Conservation (phyloP, 1,140 invertebrate species). For the Cyclargus thomasi region DNA sequence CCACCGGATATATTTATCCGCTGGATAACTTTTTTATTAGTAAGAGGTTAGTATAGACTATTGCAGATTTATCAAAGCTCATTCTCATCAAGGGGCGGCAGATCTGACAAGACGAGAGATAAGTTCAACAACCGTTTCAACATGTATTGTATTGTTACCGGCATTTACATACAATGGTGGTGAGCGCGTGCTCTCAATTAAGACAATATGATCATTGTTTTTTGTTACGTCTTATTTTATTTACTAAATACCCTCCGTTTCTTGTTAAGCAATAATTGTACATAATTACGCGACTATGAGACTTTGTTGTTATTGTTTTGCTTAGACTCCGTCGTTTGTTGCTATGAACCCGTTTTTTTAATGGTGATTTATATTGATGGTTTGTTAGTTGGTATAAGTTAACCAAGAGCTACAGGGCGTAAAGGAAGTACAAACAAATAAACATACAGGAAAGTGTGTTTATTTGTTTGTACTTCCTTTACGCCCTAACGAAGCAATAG, state of each 20-base stretch:
- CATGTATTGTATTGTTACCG: constrained; percentile 16
- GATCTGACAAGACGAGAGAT: background rate
- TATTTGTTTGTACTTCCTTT: too few species aligned
- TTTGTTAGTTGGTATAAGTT: too few species aligned
- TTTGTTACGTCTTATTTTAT: constrained; percentile 40
- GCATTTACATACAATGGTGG: constrained; percentile 59
- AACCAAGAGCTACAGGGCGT: too few species aligned
- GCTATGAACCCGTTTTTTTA: background rate
- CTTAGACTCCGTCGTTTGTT: background rate
- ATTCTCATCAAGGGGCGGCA: too few species aligned
- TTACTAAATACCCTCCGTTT: background rate
- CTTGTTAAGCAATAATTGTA: constrained; percentile 20
- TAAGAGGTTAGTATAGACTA: too few species aligned
- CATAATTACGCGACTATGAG: background rate
- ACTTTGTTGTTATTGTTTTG: background rate
- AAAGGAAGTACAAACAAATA: too few species aligned
- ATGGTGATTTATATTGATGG: too few species aligned
- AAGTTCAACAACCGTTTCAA: background rate
- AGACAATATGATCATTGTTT: constrained; percentile 58
- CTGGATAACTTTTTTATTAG: too few species aligned
- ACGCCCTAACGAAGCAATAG: too few species aligned
- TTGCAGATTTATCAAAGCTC: too few species aligned
- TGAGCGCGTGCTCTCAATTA: constrained; percentile 55
- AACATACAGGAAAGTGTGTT: too few species aligned
- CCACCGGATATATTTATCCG: too few species aligned